phyloP scores from a whole-genome alignment of 2,113 vertebrate species.

The Lanius ludovicianus region DNA sequence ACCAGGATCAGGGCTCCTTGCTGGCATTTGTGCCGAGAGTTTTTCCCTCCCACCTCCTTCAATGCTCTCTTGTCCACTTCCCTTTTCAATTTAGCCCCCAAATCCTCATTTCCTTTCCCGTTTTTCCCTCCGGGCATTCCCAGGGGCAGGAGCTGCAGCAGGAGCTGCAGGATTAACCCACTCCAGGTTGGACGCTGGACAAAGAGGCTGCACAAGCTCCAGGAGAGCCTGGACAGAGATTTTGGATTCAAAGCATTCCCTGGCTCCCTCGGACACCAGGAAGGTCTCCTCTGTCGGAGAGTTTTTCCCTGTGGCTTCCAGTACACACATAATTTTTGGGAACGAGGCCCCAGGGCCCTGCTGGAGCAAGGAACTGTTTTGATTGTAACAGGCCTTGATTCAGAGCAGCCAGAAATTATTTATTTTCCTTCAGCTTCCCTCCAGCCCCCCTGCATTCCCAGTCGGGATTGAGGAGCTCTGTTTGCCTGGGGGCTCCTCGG shows the following conservation, averaged over 20 bases:
- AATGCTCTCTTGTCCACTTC: not conserved
- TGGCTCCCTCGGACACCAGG: not conserved
- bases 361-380: constrained; percentile 35
- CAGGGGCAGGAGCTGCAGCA: not conserved
- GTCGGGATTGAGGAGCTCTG: not conserved
- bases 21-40: rapidly evolving
- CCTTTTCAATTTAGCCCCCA: not conserved
- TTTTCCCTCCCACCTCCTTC: not conserved
- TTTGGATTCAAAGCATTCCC: not conserved
- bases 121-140: not conserved
- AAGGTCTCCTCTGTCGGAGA: not conserved
- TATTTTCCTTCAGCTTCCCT: constrained; percentile 40
- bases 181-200: not conserved
- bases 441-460: not conserved
- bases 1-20: not conserved
- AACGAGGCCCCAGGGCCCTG: constrained; percentile 31
- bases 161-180: not conserved
- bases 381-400: constrained; percentile 63
- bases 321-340: not conserved
- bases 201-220: not conserved
- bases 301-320: constrained; percentile 29
- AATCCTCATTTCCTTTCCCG: not conserved
- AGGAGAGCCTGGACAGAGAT: not conserved
- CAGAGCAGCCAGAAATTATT: constrained; percentile 62
- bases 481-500: not conserved